Base-by-base conservation (phyloP, 2,888 invertebrate species). In the Agrotis clavis region DNA sequence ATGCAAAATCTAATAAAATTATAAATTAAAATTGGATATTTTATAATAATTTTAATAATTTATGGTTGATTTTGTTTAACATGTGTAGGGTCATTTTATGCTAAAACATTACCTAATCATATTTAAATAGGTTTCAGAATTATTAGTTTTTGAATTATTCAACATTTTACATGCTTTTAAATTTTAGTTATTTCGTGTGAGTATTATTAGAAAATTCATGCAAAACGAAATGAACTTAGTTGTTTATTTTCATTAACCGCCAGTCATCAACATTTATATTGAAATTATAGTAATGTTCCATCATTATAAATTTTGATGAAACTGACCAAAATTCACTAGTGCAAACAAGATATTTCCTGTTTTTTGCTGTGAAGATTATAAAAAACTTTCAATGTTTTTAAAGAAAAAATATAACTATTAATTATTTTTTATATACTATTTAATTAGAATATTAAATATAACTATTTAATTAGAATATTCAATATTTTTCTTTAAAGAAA, bases 211-310 rank as follows among this genome's bases (percentile, higher is more conserved):
- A 72, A 57, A 77, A 53, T 18, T 69, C 79, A 80, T 80, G 79
- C 79, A 80, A 56, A 79, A 79, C 35, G 41, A 51, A 53, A 69
- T 83, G 74, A 61, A 69, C 54, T 79, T 80, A 83, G 83, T 80
- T 67, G 48, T 66, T 68, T 68, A 71, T 51, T 67, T 79, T 79
- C 6, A 79, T 84, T 66, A 67, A 76, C 45, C 7, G 53, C 45
- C 84, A 83, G 77, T 56, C 30, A 77, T 77, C 81, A 74, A 74
- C 61, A 30, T 62, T 83, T 71, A 83, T 80, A 74, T 57, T 50
- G 51, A 71, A 78, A 21, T 9, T 25, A 35, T n/a, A 51, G 21
- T 9, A 25, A 48, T 64, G 61, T 71, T 41, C 30, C 4, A 69
- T 83, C 13, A 51, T n/a, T 69, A 79, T 74, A 80, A 80, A 79